Evolutionary conservation across 92 coral and sea anemone genomes (phyloP).

Genomic region (Anthopleura xanthogrammica): DNA sequence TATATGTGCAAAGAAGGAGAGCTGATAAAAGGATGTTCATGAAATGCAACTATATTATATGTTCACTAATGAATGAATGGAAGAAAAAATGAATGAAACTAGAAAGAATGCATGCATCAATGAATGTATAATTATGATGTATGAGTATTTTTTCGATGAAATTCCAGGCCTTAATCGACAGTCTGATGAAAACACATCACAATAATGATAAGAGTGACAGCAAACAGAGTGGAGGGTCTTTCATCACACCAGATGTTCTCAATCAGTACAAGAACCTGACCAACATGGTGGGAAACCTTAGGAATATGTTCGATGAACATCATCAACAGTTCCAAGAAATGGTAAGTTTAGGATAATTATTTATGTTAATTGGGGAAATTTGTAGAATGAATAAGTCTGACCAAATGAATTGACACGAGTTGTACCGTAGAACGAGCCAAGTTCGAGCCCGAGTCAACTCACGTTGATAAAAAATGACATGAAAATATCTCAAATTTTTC

Average conservation of each 20-base stretch:
- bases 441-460: no score
- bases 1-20: no score
- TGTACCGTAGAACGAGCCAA: no score
- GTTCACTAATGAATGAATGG: background rate
- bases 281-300: background rate
- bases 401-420: no score
- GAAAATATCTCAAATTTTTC: no score
- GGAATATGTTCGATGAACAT: background rate
- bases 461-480: no score
- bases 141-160: background rate
- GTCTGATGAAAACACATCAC: background rate
- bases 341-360: constrained; percentile 5
- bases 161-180: constrained; percentile 3
- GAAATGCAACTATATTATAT: no score
- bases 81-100: no score
- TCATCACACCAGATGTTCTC: background rate
- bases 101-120: no score
- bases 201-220: background rate
- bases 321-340: constrained; percentile 1
- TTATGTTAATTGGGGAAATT: background rate
- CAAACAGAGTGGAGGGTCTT: background rate
- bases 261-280: constrained; percentile 14
- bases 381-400: no score
- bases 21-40: no score
- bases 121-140: background rate